Percentiles rank a stretch among this genome's conserved stretches.
Evolutionary conservation across 1,140 invertebrate genomes (phyloP).

Genomic region (Luehdorfia chinensis): DNA sequence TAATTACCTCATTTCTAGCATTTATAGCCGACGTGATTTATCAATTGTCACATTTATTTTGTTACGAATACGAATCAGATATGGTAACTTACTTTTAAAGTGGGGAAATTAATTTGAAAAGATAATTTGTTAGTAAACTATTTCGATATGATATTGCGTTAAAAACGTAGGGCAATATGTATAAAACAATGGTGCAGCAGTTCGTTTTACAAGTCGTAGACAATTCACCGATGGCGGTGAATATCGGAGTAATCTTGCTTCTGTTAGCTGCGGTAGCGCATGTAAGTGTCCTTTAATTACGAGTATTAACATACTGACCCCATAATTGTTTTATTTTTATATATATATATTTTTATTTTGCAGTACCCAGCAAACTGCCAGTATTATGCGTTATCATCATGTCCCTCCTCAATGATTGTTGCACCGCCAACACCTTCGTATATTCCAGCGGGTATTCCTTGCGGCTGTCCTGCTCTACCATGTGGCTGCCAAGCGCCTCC

Average conservation of each 20-base stretch:
- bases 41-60: background rate
- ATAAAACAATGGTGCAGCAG: constrained; percentile 34
- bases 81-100: constrained; percentile 6
- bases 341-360: constrained; percentile 21
- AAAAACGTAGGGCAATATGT: constrained; percentile 44
- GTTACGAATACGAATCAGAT: constrained; percentile 6
- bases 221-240: constrained; percentile 41
- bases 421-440: constrained; percentile 9
- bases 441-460: constrained; percentile 16
- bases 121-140: constrained; percentile 15
- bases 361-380: constrained; percentile 41
- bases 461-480: constrained; percentile 18
- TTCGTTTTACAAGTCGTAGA: constrained; percentile 22
- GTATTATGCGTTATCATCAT: constrained; percentile 46
- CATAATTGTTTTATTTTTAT: background rate
- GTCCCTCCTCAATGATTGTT: constrained; percentile 22
- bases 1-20: constrained; percentile 5
- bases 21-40: constrained; percentile 9
- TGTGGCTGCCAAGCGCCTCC: constrained; percentile 36
- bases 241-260: constrained; percentile 26
- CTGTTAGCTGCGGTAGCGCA: constrained; percentile 37
- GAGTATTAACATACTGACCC: background rate
- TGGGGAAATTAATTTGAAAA: constrained; percentile 5
- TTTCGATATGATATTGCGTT: constrained; percentile 25
- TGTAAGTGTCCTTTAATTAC: constrained; percentile 33